Evolutionary conservation across 1,140 invertebrate species (phyloP).

Genomic region (Acromyrmex echinatior): DNA sequence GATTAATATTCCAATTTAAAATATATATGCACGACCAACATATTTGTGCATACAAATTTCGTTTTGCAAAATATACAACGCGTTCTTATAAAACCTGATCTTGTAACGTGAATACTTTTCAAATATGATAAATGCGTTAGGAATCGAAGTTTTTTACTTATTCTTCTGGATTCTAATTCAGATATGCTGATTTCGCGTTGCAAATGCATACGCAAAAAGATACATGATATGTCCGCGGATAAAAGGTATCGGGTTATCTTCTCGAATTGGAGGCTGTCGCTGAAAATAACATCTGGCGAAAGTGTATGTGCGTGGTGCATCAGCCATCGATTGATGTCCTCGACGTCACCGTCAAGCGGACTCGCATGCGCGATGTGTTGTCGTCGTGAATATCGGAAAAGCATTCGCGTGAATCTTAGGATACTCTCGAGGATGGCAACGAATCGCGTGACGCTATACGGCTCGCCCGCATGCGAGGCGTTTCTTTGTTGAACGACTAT

Average conservation of each 20-base stretch:
- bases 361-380: conserved; percentile 19
- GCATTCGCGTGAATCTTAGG: conserved; percentile 54
- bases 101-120: neutral
- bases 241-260: conserved; percentile 40
- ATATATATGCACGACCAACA: neutral
- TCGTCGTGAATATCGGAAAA: conserved; percentile 56
- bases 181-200: neutral
- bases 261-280: conserved; percentile 37
- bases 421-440: conserved; percentile 27
- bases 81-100: neutral
- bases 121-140: neutral
- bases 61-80: neutral
- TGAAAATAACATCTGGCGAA: conserved; percentile 40
- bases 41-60: neutral
- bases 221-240: neutral
- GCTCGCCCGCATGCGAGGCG: conserved; percentile 4
- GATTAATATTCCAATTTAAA: conserved; percentile 10
- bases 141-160: neutral
- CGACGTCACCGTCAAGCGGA: conserved; percentile 1
- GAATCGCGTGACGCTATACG: conserved; percentile 44
- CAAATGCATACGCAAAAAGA: neutral
- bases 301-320: conserved; percentile 9
- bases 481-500: conserved; percentile 59
- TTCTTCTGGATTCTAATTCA: neutral
- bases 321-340: conserved; percentile 18